A percentile compares a stretch with the other conserved stretches of the same genome.
phyloP scores from a whole-genome alignment of 2,888 invertebrate species.

The Morpho deidamia region DNA sequence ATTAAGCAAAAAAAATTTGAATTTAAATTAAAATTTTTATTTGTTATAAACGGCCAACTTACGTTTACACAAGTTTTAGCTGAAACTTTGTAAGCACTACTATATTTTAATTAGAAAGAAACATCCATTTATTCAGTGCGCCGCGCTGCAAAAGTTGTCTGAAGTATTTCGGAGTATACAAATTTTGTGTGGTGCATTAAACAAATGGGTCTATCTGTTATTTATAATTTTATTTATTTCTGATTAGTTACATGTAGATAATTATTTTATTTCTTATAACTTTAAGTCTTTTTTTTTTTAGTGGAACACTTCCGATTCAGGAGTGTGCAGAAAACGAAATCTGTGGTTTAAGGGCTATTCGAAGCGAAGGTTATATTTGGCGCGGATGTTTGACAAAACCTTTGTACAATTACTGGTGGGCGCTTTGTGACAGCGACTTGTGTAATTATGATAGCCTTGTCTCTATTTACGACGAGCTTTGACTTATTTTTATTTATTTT shows the following conservation, averaged over 20 bases:
- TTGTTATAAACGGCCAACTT: too few species aligned
- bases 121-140: too few species aligned
- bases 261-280: background rate
- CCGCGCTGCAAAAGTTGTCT: too few species aligned
- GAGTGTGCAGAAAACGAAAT: constrained; percentile 49
- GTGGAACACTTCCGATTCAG: constrained; percentile 40
- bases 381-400: constrained; percentile 53
- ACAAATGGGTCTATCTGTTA: too few species aligned
- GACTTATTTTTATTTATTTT: background rate
- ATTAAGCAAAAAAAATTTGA: too few species aligned
- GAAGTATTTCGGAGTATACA: too few species aligned
- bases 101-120: background rate
- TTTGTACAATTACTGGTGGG: constrained; percentile 58
- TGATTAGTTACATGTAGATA: too few species aligned
- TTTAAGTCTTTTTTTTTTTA: constrained; percentile 30
- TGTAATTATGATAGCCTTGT: constrained; percentile 49
- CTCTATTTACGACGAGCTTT: constrained; percentile 39
- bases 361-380: constrained; percentile 53
- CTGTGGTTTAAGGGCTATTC: constrained; percentile 49
- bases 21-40: too few species aligned
- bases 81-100: background rate
- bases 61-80: too few species aligned
- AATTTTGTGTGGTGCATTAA: too few species aligned
- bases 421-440: constrained; percentile 46
- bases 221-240: too few species aligned